These are phyloP conservation scores for Neomorphus geoffroyi DNA, from an alignment of 2,797 vertebrate genomes.

Conservation along the genomic window DNA sequence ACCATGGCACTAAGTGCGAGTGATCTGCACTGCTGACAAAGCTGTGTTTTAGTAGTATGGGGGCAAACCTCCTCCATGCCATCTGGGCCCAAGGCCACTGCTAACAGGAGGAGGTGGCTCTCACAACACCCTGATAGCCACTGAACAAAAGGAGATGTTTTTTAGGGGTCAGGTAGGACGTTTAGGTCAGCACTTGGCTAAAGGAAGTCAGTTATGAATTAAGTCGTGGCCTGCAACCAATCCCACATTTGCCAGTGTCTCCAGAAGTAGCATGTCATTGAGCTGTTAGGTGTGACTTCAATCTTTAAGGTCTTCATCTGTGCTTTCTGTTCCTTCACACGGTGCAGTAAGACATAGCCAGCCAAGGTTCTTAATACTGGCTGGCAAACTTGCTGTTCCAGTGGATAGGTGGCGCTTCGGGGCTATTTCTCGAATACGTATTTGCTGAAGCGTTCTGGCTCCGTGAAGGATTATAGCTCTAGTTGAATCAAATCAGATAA, in stretches of 20 bases:
- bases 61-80: background rate
- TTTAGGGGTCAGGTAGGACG: background rate
- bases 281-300: background rate
- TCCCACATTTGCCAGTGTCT: background rate
- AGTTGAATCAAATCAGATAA: background rate
- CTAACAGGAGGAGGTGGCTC: background rate
- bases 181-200: background rate
- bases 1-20: background rate
- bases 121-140: background rate
- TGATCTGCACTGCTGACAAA: background rate
- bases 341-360: background rate
- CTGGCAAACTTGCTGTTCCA: background rate
- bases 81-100: background rate
- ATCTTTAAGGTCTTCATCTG: background rate
- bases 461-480: background rate
- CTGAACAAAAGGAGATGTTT: background rate
- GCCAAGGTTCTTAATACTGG: background rate
- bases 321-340: background rate
- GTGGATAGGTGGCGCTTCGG: background rate
- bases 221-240: background rate
- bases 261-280: background rate
- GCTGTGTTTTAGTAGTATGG: background rate
- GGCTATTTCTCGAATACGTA: background rate
- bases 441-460: background rate
- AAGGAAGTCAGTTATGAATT: background rate